phyloP scores from a whole-genome alignment of 2,113 vertebrate species.

The Peromyscus maniculatus region DNA sequence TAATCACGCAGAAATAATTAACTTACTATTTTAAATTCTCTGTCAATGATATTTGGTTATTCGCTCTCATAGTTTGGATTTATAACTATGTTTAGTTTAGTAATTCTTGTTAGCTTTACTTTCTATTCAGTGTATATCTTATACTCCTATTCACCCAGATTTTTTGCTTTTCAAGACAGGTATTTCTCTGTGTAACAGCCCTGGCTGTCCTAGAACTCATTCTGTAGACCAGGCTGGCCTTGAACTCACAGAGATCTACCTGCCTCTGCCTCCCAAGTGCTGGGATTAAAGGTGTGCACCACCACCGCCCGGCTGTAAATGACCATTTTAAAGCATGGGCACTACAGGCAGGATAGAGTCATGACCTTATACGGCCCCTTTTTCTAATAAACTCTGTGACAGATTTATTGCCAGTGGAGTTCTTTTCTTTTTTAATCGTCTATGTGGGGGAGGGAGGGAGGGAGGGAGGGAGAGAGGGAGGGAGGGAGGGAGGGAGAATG shows the following conservation, averaged over 20 bases:
- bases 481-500: not conserved
- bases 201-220: no score
- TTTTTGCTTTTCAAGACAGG: no score
- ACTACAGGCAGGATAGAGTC: not conserved
- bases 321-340: conserved; percentile 26
- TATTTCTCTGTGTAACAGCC: no score
- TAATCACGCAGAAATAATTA: conserved; percentile 52
- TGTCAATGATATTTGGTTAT: conserved; percentile 18
- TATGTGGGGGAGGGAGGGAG: no score
- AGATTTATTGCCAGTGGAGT: not conserved
- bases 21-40: conserved; percentile 44
- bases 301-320: not conserved
- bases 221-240: no score
- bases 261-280: no score
- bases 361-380: conserved; percentile 15
- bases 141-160: not conserved
- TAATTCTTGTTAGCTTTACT: not conserved
- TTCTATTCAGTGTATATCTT: conserved; percentile 28
- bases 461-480: not conserved
- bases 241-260: no score
- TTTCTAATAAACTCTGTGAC: conserved; percentile 28
- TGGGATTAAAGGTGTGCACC: no score
- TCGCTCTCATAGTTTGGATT: conserved; percentile 40
- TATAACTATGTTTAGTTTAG: conserved; percentile 42
- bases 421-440: not conserved